A percentile compares a stretch with the other conserved stretches of the same genome.
These are phyloP conservation scores for Aptenodytes forsteri DNA, from an alignment of 2,113 vertebrate species.

Conservation along the genomic window DNA sequence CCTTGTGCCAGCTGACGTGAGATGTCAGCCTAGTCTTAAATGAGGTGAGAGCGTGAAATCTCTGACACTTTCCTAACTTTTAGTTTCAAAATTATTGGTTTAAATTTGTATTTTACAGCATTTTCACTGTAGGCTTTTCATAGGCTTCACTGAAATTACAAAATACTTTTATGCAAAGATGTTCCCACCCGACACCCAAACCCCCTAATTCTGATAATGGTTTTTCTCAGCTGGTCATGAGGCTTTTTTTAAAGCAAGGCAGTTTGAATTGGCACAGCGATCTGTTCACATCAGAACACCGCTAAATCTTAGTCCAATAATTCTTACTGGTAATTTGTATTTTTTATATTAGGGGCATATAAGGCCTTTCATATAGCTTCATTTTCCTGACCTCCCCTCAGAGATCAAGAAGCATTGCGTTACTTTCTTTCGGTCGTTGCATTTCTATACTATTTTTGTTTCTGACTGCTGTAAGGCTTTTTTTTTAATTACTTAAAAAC, in stretches of 20 bases:
- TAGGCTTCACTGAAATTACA: not conserved
- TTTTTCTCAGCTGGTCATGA: not conserved
- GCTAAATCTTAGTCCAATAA: not conserved
- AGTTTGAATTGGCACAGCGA: not conserved
- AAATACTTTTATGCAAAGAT: not conserved
- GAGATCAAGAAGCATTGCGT: not conserved
- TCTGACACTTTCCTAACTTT: not conserved
- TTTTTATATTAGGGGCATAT: not conserved
- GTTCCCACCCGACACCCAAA: not conserved
- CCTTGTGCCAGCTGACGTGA: not conserved
- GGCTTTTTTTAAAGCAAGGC: not conserved
- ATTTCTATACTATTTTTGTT: not conserved
- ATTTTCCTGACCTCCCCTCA: not conserved
- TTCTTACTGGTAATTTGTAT: not conserved
- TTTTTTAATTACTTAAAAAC: not conserved
- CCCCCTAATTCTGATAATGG: not conserved
- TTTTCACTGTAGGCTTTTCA: not conserved
- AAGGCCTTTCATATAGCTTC: not conserved
- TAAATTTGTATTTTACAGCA: not conserved
- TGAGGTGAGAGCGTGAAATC: not conserved
- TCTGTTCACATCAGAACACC: not conserved
- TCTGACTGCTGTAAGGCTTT: not conserved
- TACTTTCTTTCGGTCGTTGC: not conserved
- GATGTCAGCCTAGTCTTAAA: not conserved
- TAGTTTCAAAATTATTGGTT: not conserved